phyloP scores from a whole-genome alignment of 2,113 vertebrate species.

The Pelmatolapia mariae region DNA sequence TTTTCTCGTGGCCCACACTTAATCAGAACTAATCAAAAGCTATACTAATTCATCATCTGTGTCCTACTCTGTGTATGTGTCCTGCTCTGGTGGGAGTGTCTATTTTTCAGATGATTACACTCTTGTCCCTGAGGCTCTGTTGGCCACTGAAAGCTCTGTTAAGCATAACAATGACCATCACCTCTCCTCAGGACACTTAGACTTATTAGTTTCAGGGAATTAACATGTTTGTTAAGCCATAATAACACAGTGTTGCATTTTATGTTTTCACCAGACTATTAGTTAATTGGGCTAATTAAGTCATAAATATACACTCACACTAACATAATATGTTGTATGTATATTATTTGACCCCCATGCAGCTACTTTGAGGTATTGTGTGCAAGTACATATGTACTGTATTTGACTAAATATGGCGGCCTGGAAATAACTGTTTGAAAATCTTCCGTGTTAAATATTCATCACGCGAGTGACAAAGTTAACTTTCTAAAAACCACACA shows the following conservation, averaged over 20 bases:
- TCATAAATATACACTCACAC: neutral
- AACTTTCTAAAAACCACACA: neutral
- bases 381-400: neutral
- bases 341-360: neutral
- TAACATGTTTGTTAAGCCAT: neutral
- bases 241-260: neutral
- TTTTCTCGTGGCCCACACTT: neutral
- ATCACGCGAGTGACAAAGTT: neutral
- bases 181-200: neutral
- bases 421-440: neutral
- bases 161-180: neutral
- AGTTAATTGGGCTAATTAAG: neutral
- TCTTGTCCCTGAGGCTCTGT: neutral
- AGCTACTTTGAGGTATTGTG: neutral
- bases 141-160: neutral
- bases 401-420: neutral
- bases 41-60: neutral
- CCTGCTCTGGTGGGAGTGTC: neutral
- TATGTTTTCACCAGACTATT: neutral
- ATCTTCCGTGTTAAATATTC: neutral
- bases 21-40: slow-evolving; percentile 4
- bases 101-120: slow-evolving; percentile 6
- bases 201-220: neutral
- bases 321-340: neutral
- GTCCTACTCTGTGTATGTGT: neutral